phyloP scores from a whole-genome alignment of 2,888 invertebrate species.

The Cordilura impudica region DNA sequence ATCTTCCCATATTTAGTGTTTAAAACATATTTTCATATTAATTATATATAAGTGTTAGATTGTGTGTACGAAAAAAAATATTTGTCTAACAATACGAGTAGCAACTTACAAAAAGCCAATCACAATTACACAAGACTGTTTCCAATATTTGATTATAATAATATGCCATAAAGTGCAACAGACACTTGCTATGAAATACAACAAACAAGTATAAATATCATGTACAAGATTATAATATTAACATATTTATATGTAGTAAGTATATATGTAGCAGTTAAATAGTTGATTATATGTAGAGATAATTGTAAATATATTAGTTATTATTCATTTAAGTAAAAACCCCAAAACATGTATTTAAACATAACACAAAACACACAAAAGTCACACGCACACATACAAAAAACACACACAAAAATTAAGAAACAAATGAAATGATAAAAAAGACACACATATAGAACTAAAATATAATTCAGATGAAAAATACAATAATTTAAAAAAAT shows the following conservation, averaged over 20 bases:
- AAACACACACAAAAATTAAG: too few species aligned
- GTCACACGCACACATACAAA: neutral
- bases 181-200: conserved; percentile 64
- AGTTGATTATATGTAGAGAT: conserved; percentile 3
- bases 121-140: conserved; percentile 43
- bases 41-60: neutral
- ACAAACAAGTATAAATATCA: conserved; percentile 49
- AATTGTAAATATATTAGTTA: neutral
- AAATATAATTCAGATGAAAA: too few species aligned
- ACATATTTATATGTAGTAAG: too few species aligned
- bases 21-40: neutral
- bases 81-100: conserved; percentile 27
- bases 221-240: conserved; percentile 43
- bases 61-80: conserved; percentile 14
- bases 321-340: neutral
- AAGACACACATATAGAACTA: too few species aligned
- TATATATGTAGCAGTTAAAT: too few species aligned
- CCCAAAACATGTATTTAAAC: neutral
- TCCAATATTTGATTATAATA: conserved; percentile 40
- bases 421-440: too few species aligned
- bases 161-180: conserved; percentile 61
- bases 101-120: conserved; percentile 54
- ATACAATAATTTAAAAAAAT: too few species aligned
- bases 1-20: neutral
- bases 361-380: neutral